phyloP scores from a whole-genome alignment of 2,888 invertebrate species.

The Eudasyphora cyanicolor region DNA sequence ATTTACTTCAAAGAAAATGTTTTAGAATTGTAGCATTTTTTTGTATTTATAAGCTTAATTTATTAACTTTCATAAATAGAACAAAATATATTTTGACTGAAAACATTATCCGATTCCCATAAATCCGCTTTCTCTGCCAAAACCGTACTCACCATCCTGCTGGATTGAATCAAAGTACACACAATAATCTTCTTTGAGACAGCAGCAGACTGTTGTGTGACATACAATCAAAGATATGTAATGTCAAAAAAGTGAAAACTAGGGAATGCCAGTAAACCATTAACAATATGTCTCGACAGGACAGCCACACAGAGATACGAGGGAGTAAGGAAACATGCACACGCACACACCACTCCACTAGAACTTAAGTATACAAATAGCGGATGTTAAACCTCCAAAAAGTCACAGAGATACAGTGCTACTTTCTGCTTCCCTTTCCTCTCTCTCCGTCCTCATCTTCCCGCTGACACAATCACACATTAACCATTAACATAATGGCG shows the following conservation, averaged over 20 bases:
- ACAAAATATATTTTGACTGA: no score
- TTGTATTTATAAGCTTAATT: no score
- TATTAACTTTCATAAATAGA: no score
- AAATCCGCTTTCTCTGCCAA: neutral
- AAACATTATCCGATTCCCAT: neutral
- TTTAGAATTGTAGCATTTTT: no score
- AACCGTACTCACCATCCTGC: neutral
- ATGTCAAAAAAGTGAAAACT: neutral
- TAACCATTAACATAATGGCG: neutral
- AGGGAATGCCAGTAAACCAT: constrained; percentile 16
- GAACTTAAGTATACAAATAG: neutral
- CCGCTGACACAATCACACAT: neutral
- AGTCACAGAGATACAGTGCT: no score
- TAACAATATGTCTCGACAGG: constrained; percentile 9
- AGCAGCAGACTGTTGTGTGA: neutral
- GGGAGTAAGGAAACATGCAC: no score
- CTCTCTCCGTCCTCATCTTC: neutral
- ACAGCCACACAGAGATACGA: neutral
- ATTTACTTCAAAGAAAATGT: no score
- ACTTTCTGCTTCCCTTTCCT: neutral
- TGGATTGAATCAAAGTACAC: constrained; percentile 5
- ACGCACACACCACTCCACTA: neutral
- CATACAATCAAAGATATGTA: constrained; percentile 11
- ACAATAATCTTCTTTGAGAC: neutral
- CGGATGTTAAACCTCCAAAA: neutral